Evolutionary conservation across 2,797 vertebrate species (phyloP), one percentile per base, ranked within the genome.

Genomic region (Fundulus diaphanus): DNA sequence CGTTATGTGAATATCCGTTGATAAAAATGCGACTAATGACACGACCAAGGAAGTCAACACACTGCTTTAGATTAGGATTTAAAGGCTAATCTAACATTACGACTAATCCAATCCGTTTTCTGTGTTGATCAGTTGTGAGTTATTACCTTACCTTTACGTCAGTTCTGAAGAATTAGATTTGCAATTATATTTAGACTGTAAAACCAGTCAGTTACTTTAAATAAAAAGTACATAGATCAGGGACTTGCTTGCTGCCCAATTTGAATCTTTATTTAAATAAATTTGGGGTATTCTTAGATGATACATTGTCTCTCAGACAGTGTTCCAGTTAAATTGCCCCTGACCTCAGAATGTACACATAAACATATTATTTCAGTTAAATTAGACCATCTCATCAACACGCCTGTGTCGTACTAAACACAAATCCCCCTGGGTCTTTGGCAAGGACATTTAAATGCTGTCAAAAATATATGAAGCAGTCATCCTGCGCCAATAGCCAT

Each of bases 1-100:
- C n/a, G n/a, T n/a, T n/a, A n/a, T n/a, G n/a, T n/a, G n/a, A n/a
- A n/a, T n/a, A n/a, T n/a, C n/a, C n/a, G n/a, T n/a, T n/a, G n/a
- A n/a, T n/a, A n/a, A n/a, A n/a, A n/a, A n/a, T n/a, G n/a, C n/a
- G n/a, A n/a, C n/a, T 59, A 76, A 35, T 31, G 73, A 33, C 67
- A 72, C 49, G 70, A 56, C 73, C 68, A 59, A 67, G 77, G 61
- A 83, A 52, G 71, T 76, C 77, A 78, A 74, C 67, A 2, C 48
- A 71, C 37, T 79, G 48, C 16, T 37, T 29, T 24, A 52, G 42
- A 74, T 79, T 63, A 77, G 61, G 42, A 49, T 69, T 73, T 33
- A 33, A 20, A 31, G 57, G 15, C 31, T 59, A 20, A 59, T 31
- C 57, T 33, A 22, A 33, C 8, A 61, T 61, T 33, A 61, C 18